Conservation (phyloP, 2,888 invertebrate species). For the Antitype chi region DNA sequence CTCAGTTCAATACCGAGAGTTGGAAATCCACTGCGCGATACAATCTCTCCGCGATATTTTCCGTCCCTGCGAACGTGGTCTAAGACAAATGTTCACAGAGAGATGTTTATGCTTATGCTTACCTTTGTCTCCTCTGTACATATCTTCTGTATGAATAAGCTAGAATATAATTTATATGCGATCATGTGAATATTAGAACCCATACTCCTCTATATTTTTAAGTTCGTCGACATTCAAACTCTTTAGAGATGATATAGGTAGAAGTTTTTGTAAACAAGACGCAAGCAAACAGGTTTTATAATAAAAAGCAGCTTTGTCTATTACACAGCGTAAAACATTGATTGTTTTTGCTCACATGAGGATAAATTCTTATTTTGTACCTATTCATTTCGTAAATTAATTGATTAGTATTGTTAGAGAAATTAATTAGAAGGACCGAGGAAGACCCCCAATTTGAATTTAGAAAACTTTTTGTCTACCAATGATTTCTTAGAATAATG, state of each 20-base stretch:
- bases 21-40: no score
- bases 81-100: not conserved
- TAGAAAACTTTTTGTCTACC: no score
- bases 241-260: conserved; percentile 2
- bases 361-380: conserved; percentile 17
- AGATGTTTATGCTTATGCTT: not conserved
- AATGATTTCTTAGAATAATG: not conserved
- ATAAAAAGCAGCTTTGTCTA: conserved; percentile 41
- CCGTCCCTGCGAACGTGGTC: no score
- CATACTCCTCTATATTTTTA: not conserved
- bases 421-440: no score
- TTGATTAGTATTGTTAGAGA: not conserved
- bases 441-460: no score
- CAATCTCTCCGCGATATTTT: no score
- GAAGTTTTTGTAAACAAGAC: conserved; percentile 51
- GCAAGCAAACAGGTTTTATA: conserved; percentile 39
- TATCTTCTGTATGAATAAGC: not conserved
- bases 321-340: conserved; percentile 19
- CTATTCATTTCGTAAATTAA: conserved; percentile 1
- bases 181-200: conserved; percentile 2
- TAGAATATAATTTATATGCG: not conserved
- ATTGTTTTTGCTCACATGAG: conserved; percentile 34
- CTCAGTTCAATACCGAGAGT: no score
- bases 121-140: not conserved
- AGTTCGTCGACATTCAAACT: conserved; percentile 26